Conservation (phyloP, 2,888 invertebrate species). For the Volucella zonaria region DNA sequence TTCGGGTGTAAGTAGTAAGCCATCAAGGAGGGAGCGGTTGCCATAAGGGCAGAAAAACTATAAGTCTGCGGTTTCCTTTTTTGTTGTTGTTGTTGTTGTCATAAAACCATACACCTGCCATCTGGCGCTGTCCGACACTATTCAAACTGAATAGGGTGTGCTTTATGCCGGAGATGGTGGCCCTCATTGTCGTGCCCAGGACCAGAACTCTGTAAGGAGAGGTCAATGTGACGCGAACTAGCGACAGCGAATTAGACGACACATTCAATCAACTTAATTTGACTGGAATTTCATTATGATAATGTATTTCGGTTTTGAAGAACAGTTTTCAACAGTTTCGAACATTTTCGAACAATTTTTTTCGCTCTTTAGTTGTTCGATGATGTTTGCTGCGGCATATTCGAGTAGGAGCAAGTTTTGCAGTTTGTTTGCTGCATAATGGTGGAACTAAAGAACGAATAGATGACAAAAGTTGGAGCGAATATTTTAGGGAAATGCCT, state of each 20-base stretch:
- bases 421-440: conserved; percentile 39
- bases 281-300: conserved; percentile 61
- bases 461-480: conserved; percentile 3
- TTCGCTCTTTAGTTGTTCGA: background rate
- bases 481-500: background rate
- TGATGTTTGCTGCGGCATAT: conserved; percentile 17
- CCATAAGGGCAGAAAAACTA: conserved; percentile 21
- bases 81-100: conserved; percentile 18
- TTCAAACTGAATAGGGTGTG: conserved; percentile 61
- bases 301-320: conserved; percentile 50
- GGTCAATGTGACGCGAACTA: background rate
- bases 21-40: conserved; percentile 30
- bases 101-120: conserved; percentile 47
- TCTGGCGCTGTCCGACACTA: conserved; percentile 18
- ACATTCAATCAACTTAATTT: conserved; percentile 64
- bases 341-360: conserved; percentile 16
- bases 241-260: conserved; percentile 42
- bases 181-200: background rate
- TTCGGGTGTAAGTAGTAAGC: background rate
- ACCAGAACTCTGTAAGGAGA: conserved; percentile 18
- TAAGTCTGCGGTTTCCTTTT: conserved; percentile 25
- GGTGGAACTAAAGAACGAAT: conserved; percentile 2
- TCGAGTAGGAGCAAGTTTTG: conserved; percentile 16
- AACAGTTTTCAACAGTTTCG: conserved; percentile 21
- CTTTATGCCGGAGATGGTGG: conserved; percentile 32